Base-by-base conservation (phyloP, 1,140 invertebrate species). In the Neuroterus valhalla region DNA sequence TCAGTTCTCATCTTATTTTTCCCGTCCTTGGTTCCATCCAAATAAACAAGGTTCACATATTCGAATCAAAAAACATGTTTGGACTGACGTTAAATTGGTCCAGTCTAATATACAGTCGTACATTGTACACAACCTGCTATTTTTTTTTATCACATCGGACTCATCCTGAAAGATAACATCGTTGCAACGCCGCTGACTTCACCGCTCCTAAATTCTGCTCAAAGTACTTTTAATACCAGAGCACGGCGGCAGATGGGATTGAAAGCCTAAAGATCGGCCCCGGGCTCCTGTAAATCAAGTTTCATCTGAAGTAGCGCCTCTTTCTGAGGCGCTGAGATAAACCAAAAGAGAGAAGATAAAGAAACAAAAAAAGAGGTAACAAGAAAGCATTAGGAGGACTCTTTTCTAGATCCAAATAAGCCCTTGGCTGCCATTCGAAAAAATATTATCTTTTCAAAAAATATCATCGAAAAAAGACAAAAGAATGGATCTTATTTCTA, bases 161-260 rank as follows among this genome's bases (percentile, higher is more conserved):
- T 68, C 19, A 31, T 42, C 44, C 38, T 19, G 21, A 14, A 19
- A 12, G 31, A 44, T 23, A 68, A 42, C 21, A 44, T 45, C n/a
- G 23, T 68, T 38, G 66, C 66, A 26, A 1, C 26, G 23, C 17
- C 46, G 17, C n/a, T 48, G 6, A 48, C 46, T 48, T 48, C 17
- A 8, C 46, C 46, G 46, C 46, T 48, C 46, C 8, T 52, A 52
- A 52, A 52, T 52, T 52, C 23, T 52, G 50, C n/a, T 19, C 17
- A 50, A 50, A 50, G 17, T 52, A 52, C 50, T 52, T 52, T 52
- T 52, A 52, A 52, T 52, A 52, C 17, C 19, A 52, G 50, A 52
- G 50, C 19, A 52, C n/a, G 23, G 48, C n/a, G 23, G 48, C 17
- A 50, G 48, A 50, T 50, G 48, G 19, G 50, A 52, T 52, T 23